A percentile compares a stretch with the other conserved stretches of the same genome.
phyloP scores from a whole-genome alignment of 2,888 invertebrate genomes.

The Pseudeuparius sepicola region DNA sequence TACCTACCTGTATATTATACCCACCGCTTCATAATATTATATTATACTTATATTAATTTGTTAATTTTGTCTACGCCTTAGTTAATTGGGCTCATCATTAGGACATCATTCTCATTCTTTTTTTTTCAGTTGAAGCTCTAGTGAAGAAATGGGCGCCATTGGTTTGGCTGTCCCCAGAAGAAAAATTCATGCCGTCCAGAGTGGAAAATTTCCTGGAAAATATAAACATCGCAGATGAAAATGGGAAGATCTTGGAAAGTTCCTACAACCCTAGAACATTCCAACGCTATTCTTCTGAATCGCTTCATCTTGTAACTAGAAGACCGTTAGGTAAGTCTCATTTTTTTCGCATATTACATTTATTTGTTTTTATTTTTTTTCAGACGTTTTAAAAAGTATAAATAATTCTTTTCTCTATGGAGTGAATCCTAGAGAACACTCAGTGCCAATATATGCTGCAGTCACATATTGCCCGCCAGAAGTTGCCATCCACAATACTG shows the following conservation, averaged over 20 bases:
- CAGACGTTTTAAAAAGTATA: slow-evolving; percentile 40
- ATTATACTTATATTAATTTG: too few relatives aligned
- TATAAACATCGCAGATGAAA: slow-evolving; percentile 36
- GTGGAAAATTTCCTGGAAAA: slow-evolving; percentile 52
- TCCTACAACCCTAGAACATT: too few relatives aligned
- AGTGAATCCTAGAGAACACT: slow-evolving; percentile 43
- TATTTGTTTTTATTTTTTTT: slow-evolving; percentile 12
- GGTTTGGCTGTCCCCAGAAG: slow-evolving; percentile 55
- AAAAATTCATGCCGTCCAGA: slow-evolving; percentile 51
- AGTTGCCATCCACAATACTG: slow-evolving; percentile 16
- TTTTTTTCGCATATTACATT: too few relatives aligned
- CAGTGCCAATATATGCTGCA: slow-evolving; percentile 51
- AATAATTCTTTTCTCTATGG: slow-evolving; percentile 50
- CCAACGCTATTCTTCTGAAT: not conserved
- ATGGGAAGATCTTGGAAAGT: slow-evolving; percentile 24
- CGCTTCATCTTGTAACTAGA: too few relatives aligned
- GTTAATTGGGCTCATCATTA: too few relatives aligned
- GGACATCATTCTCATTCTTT: slow-evolving; percentile 4
- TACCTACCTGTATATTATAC: too few relatives aligned
- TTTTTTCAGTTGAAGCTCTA: slow-evolving; percentile 35
- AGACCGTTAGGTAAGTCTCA: too few relatives aligned
- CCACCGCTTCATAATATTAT: too few relatives aligned
- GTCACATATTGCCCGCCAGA: slow-evolving; percentile 41
- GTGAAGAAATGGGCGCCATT: slow-evolving; percentile 55
- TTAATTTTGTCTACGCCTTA: too few relatives aligned